Percentiles rank a stretch among this genome's conserved stretches.
Evolutionary conservation across 2,888 invertebrate species (phyloP).

Genomic region (Tachina lurida): DNA sequence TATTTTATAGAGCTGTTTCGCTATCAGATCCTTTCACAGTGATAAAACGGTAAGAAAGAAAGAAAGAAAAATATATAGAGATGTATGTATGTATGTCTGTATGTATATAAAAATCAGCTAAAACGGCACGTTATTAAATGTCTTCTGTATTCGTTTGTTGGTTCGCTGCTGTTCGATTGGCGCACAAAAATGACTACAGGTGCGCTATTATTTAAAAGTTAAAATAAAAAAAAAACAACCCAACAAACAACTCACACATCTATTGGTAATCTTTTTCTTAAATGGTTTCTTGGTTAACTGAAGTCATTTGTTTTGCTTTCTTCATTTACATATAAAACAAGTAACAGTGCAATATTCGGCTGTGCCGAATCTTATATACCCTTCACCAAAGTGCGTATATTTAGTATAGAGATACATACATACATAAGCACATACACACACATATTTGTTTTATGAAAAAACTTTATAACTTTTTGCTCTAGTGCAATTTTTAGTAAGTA

Average conservation of each 20-base stretch:
- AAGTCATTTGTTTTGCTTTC: conserved; percentile 46
- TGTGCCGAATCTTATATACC: too few relatives aligned
- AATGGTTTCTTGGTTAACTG: conserved; percentile 27
- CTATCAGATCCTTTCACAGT: conserved; percentile 79
- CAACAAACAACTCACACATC: not conserved
- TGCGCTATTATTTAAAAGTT: conserved; percentile 36
- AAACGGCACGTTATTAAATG: conserved; percentile 29
- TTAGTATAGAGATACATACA: too few relatives aligned
- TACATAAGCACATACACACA: too few relatives aligned
- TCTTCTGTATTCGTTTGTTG: not conserved
- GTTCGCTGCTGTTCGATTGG: not conserved
- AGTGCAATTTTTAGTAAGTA: too few relatives aligned
- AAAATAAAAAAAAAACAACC: not conserved
- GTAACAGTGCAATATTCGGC: too few relatives aligned
- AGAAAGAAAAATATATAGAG: not conserved
- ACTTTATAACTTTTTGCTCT: too few relatives aligned
- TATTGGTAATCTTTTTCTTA: conserved; percentile 36
- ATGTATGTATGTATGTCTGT: too few relatives aligned
- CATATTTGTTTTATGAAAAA: too few relatives aligned
- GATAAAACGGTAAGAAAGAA: conserved; percentile 74
- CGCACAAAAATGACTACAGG: conserved; percentile 51
- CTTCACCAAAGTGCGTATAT: too few relatives aligned
- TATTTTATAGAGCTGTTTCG: conserved; percentile 72
- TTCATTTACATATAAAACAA: conserved; percentile 15
- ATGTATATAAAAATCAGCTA: not conserved